A percentile compares a stretch with the other conserved stretches of the same genome.
Evolutionary conservation across 1,140 invertebrate genomes (phyloP).

Genomic region (Neodiprion virginianus): DNA sequence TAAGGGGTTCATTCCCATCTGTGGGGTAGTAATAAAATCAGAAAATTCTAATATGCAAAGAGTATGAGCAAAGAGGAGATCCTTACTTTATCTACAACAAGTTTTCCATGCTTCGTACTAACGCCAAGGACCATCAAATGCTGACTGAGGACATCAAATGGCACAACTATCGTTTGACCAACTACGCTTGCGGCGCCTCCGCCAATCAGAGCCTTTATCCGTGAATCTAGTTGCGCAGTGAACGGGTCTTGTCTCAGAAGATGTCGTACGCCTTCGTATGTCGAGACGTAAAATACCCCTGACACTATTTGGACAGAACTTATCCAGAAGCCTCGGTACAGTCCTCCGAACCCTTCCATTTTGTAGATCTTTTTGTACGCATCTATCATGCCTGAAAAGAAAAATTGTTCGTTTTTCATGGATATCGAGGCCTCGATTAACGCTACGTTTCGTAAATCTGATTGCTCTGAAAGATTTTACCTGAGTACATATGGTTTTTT

Average conservation of each 20-base stretch:
- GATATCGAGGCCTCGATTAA: neutral
- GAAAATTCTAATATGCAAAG: neutral
- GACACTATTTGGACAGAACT: constrained; percentile 87
- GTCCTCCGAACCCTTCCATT: constrained; percentile 84
- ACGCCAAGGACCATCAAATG: constrained; percentile 94
- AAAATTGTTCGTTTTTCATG: constrained; percentile 2
- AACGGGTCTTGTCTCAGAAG: constrained; percentile 68
- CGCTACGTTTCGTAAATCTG: neutral
- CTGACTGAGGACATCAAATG: constrained; percentile 95
- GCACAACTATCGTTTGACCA: constrained; percentile 94
- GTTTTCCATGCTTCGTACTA: constrained; percentile 61
- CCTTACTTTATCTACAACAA: constrained; percentile 49
- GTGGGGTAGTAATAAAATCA: constrained; percentile 36
- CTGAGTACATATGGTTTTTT: constrained; percentile 83
- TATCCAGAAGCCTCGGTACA: constrained; percentile 97
- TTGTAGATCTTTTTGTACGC: constrained; percentile 89
- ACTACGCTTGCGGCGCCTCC: constrained; percentile 91
- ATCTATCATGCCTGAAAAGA: constrained; percentile 79
- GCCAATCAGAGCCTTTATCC: constrained; percentile 76
- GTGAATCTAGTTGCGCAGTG: constrained; percentile 63
- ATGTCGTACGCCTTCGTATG: constrained; percentile 92
- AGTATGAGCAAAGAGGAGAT: constrained; percentile 6
- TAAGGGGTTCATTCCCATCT: constrained; percentile 73
- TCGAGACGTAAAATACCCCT: constrained; percentile 92
- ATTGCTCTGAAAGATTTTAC: constrained; percentile 46